Evolutionary conservation across 2,113 vertebrate species (phyloP), one percentile per base, ranked within the genome.

Genomic region (Malurus melanocephalus): DNA sequence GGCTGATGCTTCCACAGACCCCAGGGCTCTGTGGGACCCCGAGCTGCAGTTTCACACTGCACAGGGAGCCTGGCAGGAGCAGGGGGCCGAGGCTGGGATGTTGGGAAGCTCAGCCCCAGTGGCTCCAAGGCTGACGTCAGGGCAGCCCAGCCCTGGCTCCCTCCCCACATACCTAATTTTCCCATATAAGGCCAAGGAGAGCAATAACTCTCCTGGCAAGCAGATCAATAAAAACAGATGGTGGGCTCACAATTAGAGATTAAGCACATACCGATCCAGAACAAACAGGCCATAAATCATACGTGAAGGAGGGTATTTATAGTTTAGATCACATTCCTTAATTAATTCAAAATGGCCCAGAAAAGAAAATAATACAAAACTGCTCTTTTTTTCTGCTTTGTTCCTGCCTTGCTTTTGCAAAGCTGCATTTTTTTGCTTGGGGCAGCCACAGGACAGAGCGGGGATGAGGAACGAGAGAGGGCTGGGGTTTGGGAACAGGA

Each of bases 221-320:
- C 38, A 88, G 95, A 96, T 96, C 97, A 91, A 94, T 82, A 89
- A 94, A 96, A 96, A 92, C 97, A 97, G 97, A 97, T 97, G 97
- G 96, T 96, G 96, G 97, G 96, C 97, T 97, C 82, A 94, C 95
- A 93, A 97, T 95, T 94, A 89, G 95, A 96, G 97, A 95, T 89
- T 96, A 95, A 92, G 96, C 89, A 90, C 97, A 98, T 98, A 97
- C 97, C 97, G 93, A 84, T 92, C 90, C 96, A 88, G 96, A 93
- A 95, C 96, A 97, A 97, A 97, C 94, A 97, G 95, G 89, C 96
- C 95, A 97, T 97, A 94, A 96, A 97, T 97, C 97, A 96, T 85
- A 92, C 22, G 19, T 79, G 94, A 87, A 80, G 73, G 80, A 94
- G 94, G 49, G 87, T 97, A 97, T 97, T 97, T 97, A 96, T 97